Evolutionary conservation across 2,113 vertebrate genomes (phyloP), one percentile per base, ranked within the genome.

Genomic region (Pedionomus torquatus): DNA sequence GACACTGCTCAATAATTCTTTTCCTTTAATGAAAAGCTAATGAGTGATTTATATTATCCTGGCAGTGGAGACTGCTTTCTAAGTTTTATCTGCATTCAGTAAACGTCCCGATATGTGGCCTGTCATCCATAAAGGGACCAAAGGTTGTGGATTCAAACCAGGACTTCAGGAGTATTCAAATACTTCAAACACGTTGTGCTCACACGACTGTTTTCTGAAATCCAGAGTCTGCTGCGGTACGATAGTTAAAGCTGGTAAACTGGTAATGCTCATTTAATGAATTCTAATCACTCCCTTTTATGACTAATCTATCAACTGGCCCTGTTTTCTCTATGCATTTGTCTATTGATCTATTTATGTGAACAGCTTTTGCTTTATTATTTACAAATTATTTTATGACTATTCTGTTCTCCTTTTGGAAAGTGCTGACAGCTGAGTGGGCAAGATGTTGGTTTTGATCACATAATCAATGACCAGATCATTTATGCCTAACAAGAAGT

Each of bases 181-280:
- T 55, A 48, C 43, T 78, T 92, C 46, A 71, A 60, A 74, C 24
- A 21, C 0, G 0, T 37, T 51, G 12, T 64, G 25, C 65, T 93
- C 49, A 57, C 33, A 28, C 24, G 51, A 33, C 64, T 64, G 41
- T 61, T 69, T 78, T 78, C 39, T 84, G 65, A 93, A 92, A 92
- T 79, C 55, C 1, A 0, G 61, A 16, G 11, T 69, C 69, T 91
- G 80, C 70, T 86, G 35, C 0, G 0, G 33, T 39, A 19, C 66
- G 72, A 81, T 89, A 80, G 86, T 87, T 95, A 89, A 92, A 90
- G 75, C 54, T 74, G 66, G 41, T 89, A 70, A 95, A 82, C 64
- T 71, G n/a, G 24, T 94, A 87, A 93, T 68, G 48, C 48, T 90
- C 33, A 61, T 88, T 90, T 92, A 82, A 92, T 78, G 68, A 87